phyloP scores from a whole-genome alignment of 2,888 invertebrate genomes.

The Lasioglossum vierecki region DNA sequence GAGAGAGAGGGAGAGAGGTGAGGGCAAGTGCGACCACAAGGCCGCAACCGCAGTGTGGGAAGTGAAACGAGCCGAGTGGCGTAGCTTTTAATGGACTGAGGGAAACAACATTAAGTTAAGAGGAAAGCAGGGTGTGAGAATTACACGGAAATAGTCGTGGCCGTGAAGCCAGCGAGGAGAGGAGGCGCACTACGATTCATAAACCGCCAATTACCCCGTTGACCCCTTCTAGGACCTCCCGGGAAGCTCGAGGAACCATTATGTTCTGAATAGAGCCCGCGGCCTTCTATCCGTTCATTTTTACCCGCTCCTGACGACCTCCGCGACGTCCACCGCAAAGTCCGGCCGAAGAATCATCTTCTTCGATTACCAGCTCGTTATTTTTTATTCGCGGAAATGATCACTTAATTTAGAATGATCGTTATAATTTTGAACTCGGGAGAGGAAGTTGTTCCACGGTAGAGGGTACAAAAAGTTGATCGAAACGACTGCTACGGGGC shows the following conservation, averaged over 20 bases:
- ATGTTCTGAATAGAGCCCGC: slow-evolving; percentile 15
- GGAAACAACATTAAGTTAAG: slow-evolving; percentile 80
- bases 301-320: background rate
- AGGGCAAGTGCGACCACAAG: slow-evolving; percentile 72
- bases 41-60: slow-evolving; percentile 79
- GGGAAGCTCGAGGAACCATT: slow-evolving; percentile 43
- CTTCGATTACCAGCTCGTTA: background rate
- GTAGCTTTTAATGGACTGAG: slow-evolving; percentile 82
- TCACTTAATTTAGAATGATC: too few species aligned
- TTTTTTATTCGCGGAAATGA: too few species aligned
- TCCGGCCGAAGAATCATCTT: background rate
- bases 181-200: slow-evolving; percentile 81
- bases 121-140: slow-evolving; percentile 77
- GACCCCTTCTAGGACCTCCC: slow-evolving; percentile 56
- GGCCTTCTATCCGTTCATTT: background rate
- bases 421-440: background rate
- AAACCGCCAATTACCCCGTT: slow-evolving; percentile 82
- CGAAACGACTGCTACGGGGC: background rate
- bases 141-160: slow-evolving; percentile 78
- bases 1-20: slow-evolving; percentile 30
- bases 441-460: background rate
- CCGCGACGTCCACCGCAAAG: background rate
- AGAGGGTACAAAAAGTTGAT: background rate
- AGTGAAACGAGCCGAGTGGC: slow-evolving; percentile 82
- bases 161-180: slow-evolving; percentile 53